Evolutionary conservation across 2,888 invertebrate species (phyloP), one percentile per base, ranked within the genome.

Genomic region (Watsonalla cultraria): DNA sequence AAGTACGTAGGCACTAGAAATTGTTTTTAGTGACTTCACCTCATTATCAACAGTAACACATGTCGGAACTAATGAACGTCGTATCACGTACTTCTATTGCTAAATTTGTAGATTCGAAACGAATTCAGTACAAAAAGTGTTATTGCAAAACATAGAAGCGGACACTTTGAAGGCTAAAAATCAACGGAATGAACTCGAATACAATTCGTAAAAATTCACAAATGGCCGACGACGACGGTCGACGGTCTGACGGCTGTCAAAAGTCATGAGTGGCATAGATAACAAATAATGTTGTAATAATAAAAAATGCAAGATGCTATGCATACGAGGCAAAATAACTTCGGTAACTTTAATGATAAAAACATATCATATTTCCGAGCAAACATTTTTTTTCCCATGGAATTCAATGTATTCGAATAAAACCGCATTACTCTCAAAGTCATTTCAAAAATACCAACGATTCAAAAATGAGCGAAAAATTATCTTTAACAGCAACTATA

Each of bases 1-100:
- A 86, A 83, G 81, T 84, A 90, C 86, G 85, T 84, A 86, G 78
- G 79, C 85, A 86, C 76, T 72, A 76, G 72, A 81, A 82, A 82
- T 75, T 80, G 78, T 84, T 84, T 82, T 83, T 73, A 79, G 70
- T 70, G 60, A 60, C 72, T 78, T 80, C 80, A 80, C 76, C 71
- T 80, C 70, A 75, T 73, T 68, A 63, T 58, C 54, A 60, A 60
- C 54, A 54, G 34, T 50, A 60, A 59, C 46, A 59, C 51, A 52
- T 52, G 46, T 56, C 61, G 46, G 14, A 47, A 51, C 5, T 52
- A 47, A 24, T 53, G 59, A 69, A 65, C 66, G 54, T 66, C 61
- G 62, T 63, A 61, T 65, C 53, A 50, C 68, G 67, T 65, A 68
- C 61, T 51, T 60, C 37, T 54, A 45, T 46, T 39, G 45, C 7